phyloP scores from a whole-genome alignment of 2,113 vertebrate species.

The Phasianus colchicus region DNA sequence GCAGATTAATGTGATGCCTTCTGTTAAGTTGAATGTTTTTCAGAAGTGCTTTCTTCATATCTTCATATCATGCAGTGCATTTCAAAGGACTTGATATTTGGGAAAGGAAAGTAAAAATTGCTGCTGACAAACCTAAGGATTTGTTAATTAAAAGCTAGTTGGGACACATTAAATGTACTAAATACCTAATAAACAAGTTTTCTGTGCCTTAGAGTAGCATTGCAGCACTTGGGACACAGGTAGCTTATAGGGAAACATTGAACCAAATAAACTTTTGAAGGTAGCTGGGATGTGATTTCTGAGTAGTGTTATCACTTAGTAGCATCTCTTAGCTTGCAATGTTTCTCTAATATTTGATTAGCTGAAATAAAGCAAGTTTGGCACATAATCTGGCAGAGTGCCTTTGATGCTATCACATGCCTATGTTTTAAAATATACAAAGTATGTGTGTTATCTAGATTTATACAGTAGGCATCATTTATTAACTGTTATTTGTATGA shows the following conservation, averaged over 20 bases:
- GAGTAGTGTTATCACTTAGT: background rate
- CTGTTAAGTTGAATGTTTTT: background rate
- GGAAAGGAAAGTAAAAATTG: background rate
- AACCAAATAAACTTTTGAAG: background rate
- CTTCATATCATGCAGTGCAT: background rate
- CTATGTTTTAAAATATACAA: background rate
- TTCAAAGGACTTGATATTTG: background rate
- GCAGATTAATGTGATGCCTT: background rate
- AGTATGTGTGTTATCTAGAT: background rate
- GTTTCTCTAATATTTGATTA: background rate
- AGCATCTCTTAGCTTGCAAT: background rate
- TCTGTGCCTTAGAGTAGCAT: background rate
- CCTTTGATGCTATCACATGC: background rate
- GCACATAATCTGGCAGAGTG: background rate
- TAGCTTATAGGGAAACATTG: background rate
- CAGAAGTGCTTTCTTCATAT: background rate
- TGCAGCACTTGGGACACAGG: background rate
- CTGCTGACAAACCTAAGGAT: background rate
- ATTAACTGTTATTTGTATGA: background rate
- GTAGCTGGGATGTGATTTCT: background rate
- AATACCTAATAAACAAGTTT: background rate
- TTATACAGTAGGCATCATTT: background rate
- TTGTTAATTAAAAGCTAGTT: background rate
- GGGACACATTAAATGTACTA: background rate
- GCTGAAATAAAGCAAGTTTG: background rate